phyloP scores from a whole-genome alignment of 2,113 vertebrate genomes.

The Hirundichthys speculiger region DNA sequence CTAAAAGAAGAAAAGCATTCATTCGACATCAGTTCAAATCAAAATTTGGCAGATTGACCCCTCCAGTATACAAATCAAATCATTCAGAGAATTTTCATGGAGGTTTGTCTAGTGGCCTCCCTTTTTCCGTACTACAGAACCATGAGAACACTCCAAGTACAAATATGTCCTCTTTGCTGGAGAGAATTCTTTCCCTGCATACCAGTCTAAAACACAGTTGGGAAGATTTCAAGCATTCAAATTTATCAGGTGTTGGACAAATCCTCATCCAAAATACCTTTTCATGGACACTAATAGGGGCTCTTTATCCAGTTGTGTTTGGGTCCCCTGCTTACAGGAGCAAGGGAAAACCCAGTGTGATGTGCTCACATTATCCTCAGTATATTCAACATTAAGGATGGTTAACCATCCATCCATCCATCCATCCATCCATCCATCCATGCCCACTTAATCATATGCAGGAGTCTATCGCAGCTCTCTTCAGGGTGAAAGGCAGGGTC shows the following conservation, averaged over 20 bases:
- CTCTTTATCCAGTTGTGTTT: constrained; percentile 45
- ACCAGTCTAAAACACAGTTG: constrained; percentile 50
- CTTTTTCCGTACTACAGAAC: constrained; percentile 67
- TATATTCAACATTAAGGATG: constrained; percentile 96
- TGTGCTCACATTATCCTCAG: constrained; percentile 93
- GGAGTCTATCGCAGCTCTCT: no score
- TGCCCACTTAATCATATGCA: no score
- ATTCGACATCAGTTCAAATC: constrained; percentile 96
- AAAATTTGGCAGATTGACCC: constrained; percentile 92
- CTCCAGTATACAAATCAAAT: constrained; percentile 77
- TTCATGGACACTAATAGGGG: no score
- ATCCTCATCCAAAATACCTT: neutral
- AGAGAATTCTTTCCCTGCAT: constrained; percentile 44
- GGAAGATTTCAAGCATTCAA: constrained; percentile 27
- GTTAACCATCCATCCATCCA: constrained; percentile 79
- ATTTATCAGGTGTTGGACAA: neutral
- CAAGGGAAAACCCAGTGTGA: constrained; percentile 92
- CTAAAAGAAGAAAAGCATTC: constrained; percentile 99
- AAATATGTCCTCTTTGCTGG: constrained; percentile 88
- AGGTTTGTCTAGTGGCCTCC: constrained; percentile 71
- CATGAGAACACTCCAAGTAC: constrained; percentile 86
- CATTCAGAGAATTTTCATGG: constrained; percentile 72
- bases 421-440: no score
- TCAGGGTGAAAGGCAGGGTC: no score
- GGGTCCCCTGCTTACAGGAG: constrained; percentile 86